Conservation (phyloP, 2,888 invertebrate species). For the Trissonchulus sp. region DNA sequence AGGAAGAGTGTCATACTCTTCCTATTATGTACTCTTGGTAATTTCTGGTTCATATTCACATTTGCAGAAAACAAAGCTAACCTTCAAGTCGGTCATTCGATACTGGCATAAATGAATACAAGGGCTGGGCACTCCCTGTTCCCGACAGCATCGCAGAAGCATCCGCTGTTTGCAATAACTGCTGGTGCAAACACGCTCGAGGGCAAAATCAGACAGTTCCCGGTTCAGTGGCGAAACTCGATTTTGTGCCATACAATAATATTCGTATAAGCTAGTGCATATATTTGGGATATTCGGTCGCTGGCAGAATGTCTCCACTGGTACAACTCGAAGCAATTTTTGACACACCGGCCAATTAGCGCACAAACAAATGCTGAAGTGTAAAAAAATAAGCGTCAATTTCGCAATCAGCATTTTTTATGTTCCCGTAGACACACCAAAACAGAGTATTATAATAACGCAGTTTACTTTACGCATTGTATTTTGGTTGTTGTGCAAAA, state of each 20-base stretch:
- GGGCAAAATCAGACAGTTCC: background rate
- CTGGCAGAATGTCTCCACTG: background rate
- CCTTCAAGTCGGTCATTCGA: background rate
- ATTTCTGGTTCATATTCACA: too few relatives aligned
- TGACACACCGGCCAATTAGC: background rate
- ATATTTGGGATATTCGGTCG: background rate
- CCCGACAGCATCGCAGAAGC: conserved; percentile 3
- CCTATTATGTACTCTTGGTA: too few relatives aligned
- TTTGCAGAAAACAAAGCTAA: too few relatives aligned
- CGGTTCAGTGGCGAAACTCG: background rate
- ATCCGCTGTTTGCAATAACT: background rate
- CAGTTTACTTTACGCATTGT: too few relatives aligned
- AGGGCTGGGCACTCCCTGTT: conserved; percentile 9
- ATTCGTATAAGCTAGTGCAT: background rate
- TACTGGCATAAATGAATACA: conserved; percentile 16
- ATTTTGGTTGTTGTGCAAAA: too few relatives aligned
- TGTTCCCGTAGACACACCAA: too few relatives aligned
- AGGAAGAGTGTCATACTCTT: too few relatives aligned
- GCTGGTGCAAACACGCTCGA: background rate
- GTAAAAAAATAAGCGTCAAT: too few relatives aligned
- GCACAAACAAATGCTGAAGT: too few relatives aligned
- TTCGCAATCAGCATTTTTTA: too few relatives aligned
- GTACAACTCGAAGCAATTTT: background rate
- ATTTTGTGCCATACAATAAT: background rate
- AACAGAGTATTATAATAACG: too few relatives aligned